These are phyloP conservation scores for Phalacrocorax carbo DNA, from an alignment of 2,113 vertebrate species.

Conservation along the genomic window DNA sequence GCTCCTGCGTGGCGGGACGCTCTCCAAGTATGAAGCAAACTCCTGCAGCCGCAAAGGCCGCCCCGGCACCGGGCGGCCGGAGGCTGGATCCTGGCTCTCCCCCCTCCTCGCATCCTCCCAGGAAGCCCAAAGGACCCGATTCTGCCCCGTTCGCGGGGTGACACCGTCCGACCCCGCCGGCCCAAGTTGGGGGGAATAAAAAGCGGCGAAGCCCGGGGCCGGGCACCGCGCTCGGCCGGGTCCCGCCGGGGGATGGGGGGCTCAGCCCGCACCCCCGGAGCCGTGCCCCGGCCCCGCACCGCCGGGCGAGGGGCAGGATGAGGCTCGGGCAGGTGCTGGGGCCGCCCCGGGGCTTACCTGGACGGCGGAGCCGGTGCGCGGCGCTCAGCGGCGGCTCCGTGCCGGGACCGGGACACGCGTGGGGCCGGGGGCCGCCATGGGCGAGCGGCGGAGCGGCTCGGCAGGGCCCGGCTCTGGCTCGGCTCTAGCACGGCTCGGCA, in stretches of 20 bases:
- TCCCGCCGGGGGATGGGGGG: background rate
- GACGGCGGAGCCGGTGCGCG: too few relatives aligned
- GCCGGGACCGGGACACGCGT: too few relatives aligned
- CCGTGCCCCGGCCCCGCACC: too few relatives aligned
- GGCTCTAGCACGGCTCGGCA: too few relatives aligned
- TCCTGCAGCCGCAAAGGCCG: background rate
- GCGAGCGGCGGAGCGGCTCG: too few relatives aligned
- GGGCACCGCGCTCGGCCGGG: background rate
- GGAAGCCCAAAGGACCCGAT: background rate
- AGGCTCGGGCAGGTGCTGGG: too few relatives aligned
- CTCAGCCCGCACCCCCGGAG: background rate
- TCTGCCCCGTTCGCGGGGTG: background rate
- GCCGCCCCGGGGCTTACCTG: too few relatives aligned
- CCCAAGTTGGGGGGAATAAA: background rate
- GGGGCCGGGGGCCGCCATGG: too few relatives aligned
- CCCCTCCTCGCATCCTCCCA: background rate
- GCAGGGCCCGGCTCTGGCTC: too few relatives aligned
- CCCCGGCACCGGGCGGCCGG: background rate
- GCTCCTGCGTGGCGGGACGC: constrained; percentile 2
- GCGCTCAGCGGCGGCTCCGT: too few relatives aligned
- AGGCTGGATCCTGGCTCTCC: background rate
- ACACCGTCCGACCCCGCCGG: background rate
- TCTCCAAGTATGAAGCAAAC: constrained; percentile 14
- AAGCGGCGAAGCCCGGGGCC: background rate
- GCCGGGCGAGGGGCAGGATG: too few relatives aligned